Conservation (phyloP, 2,888 invertebrate species). For the Latrodectus hesperus region DNA sequence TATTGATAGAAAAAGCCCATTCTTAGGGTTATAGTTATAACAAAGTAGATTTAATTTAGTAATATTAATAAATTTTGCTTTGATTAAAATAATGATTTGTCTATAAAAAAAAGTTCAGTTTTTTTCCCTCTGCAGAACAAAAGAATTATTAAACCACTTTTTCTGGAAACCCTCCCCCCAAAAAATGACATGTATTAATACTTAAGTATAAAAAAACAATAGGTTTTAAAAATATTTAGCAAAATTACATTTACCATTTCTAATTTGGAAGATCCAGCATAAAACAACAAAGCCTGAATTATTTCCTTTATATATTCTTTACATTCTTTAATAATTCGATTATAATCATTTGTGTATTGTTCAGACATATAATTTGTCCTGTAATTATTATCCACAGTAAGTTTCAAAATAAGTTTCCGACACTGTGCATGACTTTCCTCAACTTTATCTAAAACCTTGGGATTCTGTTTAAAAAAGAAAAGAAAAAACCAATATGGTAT, state of each 20-base stretch:
- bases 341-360: slow-evolving; percentile 38
- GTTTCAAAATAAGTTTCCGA: slow-evolving; percentile 42
- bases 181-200: neutral
- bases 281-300: slow-evolving; percentile 5
- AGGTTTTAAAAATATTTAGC: neutral
- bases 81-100: too few species aligned
- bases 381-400: slow-evolving; percentile 28
- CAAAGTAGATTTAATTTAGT: too few species aligned
- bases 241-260: slow-evolving; percentile 31
- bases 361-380: slow-evolving; percentile 40
- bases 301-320: slow-evolving; percentile 29
- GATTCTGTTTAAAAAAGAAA: slow-evolving; percentile 27
- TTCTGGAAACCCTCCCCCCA: too few species aligned
- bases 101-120: too few species aligned
- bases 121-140: too few species aligned
- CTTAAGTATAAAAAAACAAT: neutral
- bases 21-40: too few species aligned
- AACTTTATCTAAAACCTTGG: slow-evolving; percentile 42
- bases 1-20: too few species aligned
- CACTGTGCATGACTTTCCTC: slow-evolving; percentile 51
- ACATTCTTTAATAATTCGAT: slow-evolving; percentile 33
- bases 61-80: too few species aligned
- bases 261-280: slow-evolving; percentile 25
- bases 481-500: neutral
- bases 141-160: too few species aligned